Evolutionary conservation across 2,113 vertebrate genomes (phyloP).

Genomic region (Condylura cristata): DNA sequence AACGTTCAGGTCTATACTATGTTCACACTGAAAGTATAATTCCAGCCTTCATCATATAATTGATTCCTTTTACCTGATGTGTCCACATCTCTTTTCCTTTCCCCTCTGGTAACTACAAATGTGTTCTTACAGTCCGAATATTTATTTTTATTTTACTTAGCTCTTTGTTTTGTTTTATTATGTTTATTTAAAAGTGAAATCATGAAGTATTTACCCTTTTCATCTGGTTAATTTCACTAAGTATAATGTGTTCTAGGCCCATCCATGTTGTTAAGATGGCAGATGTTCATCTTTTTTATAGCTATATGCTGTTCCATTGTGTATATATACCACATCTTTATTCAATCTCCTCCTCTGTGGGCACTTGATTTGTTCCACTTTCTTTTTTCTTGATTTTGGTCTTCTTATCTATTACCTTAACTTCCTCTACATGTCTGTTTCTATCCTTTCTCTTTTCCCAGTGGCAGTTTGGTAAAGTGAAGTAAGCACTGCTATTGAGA

Average conservation of each 20-base stretch:
- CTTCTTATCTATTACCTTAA: neutral
- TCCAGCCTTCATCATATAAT: neutral
- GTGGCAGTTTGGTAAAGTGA: neutral
- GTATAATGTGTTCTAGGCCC: neutral
- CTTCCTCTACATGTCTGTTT: neutral
- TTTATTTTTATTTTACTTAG: neutral
- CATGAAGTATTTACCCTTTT: neutral
- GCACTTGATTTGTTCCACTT: neutral
- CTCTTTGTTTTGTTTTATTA: neutral
- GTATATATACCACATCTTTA: neutral
- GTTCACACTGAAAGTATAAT: neutral
- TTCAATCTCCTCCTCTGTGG: neutral
- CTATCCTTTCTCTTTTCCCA: neutral
- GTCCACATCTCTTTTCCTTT: neutral
- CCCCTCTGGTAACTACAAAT: neutral
- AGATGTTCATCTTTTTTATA: neutral
- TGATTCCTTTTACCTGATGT: neutral
- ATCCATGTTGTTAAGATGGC: neutral
- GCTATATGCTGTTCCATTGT: neutral
- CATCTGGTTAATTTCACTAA: neutral
- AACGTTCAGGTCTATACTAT: neutral
- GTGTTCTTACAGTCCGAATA: neutral
- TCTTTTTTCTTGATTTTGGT: neutral
- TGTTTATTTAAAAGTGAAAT: neutral
- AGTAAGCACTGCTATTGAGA: neutral